phyloP scores from a whole-genome alignment of 2,113 vertebrate species.

The Bos indicus region DNA sequence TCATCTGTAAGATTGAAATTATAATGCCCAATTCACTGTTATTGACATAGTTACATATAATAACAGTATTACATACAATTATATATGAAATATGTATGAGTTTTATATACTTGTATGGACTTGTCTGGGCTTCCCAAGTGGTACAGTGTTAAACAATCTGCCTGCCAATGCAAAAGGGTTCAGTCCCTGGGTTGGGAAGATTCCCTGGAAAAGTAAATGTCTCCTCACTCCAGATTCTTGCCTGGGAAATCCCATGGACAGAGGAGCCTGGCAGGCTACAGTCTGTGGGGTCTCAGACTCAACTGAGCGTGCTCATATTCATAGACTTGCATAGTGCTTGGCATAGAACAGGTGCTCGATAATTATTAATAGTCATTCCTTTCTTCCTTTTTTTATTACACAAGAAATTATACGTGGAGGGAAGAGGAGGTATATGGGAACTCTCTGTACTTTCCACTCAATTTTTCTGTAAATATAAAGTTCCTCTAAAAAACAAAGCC shows the following conservation, averaged over 20 bases:
- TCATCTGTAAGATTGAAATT: neutral
- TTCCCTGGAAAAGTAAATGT: neutral
- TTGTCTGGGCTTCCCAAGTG: neutral
- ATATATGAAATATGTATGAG: neutral
- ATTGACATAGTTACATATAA: neutral
- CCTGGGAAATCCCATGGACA: neutral
- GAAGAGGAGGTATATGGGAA: neutral
- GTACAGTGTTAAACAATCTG: neutral
- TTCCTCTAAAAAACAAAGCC: neutral
- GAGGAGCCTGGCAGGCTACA: neutral
- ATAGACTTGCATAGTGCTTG: neutral
- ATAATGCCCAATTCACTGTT: neutral
- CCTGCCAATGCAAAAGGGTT: neutral
- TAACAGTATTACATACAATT: neutral
- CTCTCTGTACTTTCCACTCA: neutral
- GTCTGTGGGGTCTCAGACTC: neutral
- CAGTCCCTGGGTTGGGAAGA: neutral
- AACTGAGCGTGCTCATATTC: neutral
- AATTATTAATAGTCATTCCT: neutral
- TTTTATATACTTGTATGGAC: neutral
- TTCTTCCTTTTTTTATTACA: neutral
- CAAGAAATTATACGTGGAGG: neutral
- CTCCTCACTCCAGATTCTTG: neutral
- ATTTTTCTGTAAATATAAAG: slow-evolving; percentile 2
- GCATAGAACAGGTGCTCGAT: neutral